Percentiles rank a stretch among this genome's conserved stretches.
phyloP scores from a whole-genome alignment of 2,797 vertebrate genomes.

The Poliocrania exsul region DNA sequence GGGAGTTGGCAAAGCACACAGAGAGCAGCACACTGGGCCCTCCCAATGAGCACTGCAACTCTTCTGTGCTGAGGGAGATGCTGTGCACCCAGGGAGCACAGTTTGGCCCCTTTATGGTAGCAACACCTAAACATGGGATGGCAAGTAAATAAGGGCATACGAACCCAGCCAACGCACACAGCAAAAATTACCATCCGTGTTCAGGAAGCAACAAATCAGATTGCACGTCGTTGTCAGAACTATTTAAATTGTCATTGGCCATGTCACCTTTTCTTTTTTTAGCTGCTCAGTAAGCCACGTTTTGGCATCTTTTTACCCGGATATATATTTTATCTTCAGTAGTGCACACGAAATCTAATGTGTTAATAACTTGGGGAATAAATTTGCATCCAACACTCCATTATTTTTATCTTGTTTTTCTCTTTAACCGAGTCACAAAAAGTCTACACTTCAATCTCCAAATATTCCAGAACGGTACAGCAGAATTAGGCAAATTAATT shows the following conservation, averaged over 20 bases:
- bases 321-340: conserved; percentile 20
- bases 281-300: not conserved
- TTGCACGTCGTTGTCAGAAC: not conserved
- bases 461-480: not conserved
- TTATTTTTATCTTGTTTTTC: conserved; percentile 65
- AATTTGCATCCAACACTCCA: conserved; percentile 24
- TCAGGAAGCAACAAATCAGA: conserved; percentile 46
- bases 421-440: conserved; percentile 39
- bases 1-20: not conserved
- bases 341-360: not conserved
- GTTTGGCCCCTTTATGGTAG: not conserved
- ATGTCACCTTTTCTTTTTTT: conserved; percentile 11
- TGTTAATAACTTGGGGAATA: conserved; percentile 42
- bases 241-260: conserved; percentile 31
- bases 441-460: conserved; percentile 13
- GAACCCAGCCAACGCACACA: not conserved
- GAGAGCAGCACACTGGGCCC: not conserved
- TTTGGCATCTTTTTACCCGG: conserved; percentile 23
- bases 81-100: not conserved
- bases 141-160: not conserved
- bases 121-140: not conserved
- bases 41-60: not conserved
- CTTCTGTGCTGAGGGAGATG: not conserved
- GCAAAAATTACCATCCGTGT: not conserved
- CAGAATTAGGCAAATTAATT: conserved; percentile 42